These are phyloP conservation scores for Galeopterus variegatus DNA, from an alignment of 2,113 vertebrate genomes.

Conservation along the genomic window DNA sequence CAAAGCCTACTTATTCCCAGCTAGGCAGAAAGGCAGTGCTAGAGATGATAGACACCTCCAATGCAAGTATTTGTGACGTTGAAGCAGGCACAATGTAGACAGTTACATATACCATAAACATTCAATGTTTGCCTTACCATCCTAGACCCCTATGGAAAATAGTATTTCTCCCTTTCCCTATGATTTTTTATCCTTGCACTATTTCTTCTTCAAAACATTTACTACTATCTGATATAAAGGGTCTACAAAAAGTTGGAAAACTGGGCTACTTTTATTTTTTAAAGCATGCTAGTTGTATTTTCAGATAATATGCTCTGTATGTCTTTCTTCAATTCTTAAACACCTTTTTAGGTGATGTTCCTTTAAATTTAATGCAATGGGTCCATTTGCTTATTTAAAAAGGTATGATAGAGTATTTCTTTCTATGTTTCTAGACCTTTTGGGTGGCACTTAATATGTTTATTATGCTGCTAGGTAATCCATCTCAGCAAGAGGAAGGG, in stretches of 20 bases:
- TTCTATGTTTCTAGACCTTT: conserved; percentile 20
- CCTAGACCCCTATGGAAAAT: background rate
- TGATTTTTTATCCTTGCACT: background rate
- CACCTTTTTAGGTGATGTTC: background rate
- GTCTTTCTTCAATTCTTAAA: conserved; percentile 29
- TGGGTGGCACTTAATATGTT: background rate
- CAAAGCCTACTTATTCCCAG: conserved; percentile 19
- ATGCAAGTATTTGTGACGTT: background rate
- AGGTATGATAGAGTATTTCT: background rate
- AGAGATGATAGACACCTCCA: background rate
- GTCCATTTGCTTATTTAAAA: background rate
- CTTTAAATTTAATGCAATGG: conserved; percentile 22
- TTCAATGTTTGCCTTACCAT: background rate
- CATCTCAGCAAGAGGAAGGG: conserved; percentile 39
- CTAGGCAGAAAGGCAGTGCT: background rate
- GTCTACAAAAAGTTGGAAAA: background rate
- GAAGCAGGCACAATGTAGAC: background rate
- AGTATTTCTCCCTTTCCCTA: background rate
- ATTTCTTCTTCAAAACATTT: background rate
- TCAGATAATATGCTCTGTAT: background rate
- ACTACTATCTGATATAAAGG: background rate
- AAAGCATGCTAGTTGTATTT: background rate
- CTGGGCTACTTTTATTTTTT: background rate
- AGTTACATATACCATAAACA: background rate
- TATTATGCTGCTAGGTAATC: conserved; percentile 31